Evolutionary conservation across 1,140 invertebrate genomes (phyloP), one percentile per base, ranked within the genome.

Genomic region (Rhysida immarginata): DNA sequence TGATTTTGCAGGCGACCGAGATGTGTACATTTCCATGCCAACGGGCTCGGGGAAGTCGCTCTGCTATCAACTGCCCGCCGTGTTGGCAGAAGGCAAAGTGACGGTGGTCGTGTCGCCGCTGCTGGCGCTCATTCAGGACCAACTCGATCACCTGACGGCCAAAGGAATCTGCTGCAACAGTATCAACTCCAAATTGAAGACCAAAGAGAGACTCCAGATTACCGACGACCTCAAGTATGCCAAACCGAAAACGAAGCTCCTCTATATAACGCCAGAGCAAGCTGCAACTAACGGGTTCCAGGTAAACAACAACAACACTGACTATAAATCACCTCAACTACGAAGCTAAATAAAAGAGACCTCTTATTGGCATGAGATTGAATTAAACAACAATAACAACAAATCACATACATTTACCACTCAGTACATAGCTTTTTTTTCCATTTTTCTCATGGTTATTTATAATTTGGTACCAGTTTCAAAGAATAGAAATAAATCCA

Each of bases 261-360:
- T 96, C 1, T 96, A 95, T 70, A 79, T 96, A 2, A 96, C 92
- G 2, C 92, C 92, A 0, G 92, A 96, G 70, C 86, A 90, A 67
- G 84, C 85, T 50, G 81, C 81, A 25, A 91, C 86, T 18, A 71
- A 76, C 26, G 78, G 76, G 53, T 90, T 90, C 69, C 80, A 82
- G 70, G 70, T 74, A 62, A 51, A 26, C n/a, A n/a, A n/a, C n/a
- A n/a, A n/a, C n/a, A n/a, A n/a, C n/a, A n/a, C n/a, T n/a, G n/a
- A n/a, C n/a, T n/a, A n/a, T n/a, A n/a, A n/a, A n/a, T n/a, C n/a
- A n/a, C n/a, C n/a, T n/a, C n/a, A n/a, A n/a, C n/a, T n/a, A n/a
- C n/a, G n/a, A n/a, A n/a, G n/a, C n/a, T n/a, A n/a, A n/a, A n/a
- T n/a, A n/a, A n/a, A n/a, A n/a, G n/a, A n/a, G n/a, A n/a, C n/a